Base-by-base conservation (phyloP, 2,888 invertebrate species). In the Eupithecia tripunctaria region DNA sequence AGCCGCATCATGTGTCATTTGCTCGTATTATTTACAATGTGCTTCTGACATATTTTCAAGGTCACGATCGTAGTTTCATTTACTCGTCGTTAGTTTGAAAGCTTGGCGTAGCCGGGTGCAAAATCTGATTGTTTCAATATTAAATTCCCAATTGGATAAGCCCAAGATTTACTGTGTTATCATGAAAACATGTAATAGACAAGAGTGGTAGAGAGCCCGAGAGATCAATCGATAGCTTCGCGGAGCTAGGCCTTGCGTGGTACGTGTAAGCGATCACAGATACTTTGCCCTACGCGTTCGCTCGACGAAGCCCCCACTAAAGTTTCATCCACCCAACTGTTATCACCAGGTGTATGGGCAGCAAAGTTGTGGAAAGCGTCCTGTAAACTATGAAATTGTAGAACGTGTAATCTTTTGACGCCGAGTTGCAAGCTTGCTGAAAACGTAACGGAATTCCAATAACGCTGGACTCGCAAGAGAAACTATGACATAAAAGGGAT, bases 191-290 rank as follows among this genome's bases (percentile, higher is more conserved):
- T 90, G 89, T 92, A 86, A 82, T 86, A 84, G 85, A 88, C 82
- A 86, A 85, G 78, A 85, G 90, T 89, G 88, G 88, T 84, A 88
- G 77, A 91, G 88, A 91, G 88, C 90, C 92, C 91, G 88, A 91
- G 81, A 91, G 89, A 89, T 90, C 85, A 86, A 87, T 91, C 86
- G 73, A 80, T 89, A 93, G 93, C 90, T 93, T 92, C 92, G 85
- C 91, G 88, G 93, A 91, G 93, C 91, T 91, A 90, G 93, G 93
- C 92, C 88, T 92, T 93, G 94, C 94, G 94, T 94, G 94, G 90
- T 89, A 88, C 85, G 93, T 94, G 94, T 94, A 94, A 94, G 94
- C 94, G 86, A 86, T 93, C 91, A 93, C 90, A 91, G 88, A 91
- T 93, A 93, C 92, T 92, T 43, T 89, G 91, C 87, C 91, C 89